Evolutionary conservation across 2,888 invertebrate genomes (phyloP).

Genomic region (Deroplatys truncata): DNA sequence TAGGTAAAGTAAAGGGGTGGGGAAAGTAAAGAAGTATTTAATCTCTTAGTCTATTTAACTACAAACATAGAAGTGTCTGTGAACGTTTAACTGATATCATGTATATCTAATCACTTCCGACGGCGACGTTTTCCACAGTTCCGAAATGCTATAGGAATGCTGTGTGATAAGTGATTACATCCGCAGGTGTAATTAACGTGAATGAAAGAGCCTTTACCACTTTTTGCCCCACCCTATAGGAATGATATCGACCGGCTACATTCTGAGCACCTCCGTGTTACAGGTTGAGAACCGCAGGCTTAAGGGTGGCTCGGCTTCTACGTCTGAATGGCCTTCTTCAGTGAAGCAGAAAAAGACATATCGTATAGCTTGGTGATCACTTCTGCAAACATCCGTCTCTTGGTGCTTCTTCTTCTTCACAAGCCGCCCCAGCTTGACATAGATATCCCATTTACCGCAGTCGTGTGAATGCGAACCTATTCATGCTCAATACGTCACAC

Average conservation of each 20-base stretch:
- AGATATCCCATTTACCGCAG: neutral
- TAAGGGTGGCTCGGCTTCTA: neutral
- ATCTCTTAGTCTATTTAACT: too few species aligned
- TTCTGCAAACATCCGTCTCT: slow-evolving; percentile 4
- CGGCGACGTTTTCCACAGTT: too few species aligned
- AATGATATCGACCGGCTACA: neutral
- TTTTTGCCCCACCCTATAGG: neutral
- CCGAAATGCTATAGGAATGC: too few species aligned
- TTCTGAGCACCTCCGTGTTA: neutral
- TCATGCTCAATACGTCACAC: too few species aligned
- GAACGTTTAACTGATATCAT: too few species aligned
- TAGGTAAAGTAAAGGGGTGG: too few species aligned
- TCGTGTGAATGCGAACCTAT: too few species aligned
- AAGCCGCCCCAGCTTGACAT: neutral
- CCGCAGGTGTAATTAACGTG: neutral
- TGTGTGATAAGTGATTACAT: neutral
- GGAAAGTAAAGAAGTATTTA: too few species aligned
- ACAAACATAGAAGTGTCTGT: too few species aligned
- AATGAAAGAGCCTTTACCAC: neutral
- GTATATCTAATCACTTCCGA: too few species aligned
- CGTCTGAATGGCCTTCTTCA: neutral
- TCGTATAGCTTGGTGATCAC: neutral
- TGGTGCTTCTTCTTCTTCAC: neutral
- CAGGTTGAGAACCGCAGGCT: neutral
- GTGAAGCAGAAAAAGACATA: neutral